These are phyloP conservation scores for Drosophila putrida DNA, from an alignment of 2,888 invertebrate genomes.

Conservation along the genomic window DNA sequence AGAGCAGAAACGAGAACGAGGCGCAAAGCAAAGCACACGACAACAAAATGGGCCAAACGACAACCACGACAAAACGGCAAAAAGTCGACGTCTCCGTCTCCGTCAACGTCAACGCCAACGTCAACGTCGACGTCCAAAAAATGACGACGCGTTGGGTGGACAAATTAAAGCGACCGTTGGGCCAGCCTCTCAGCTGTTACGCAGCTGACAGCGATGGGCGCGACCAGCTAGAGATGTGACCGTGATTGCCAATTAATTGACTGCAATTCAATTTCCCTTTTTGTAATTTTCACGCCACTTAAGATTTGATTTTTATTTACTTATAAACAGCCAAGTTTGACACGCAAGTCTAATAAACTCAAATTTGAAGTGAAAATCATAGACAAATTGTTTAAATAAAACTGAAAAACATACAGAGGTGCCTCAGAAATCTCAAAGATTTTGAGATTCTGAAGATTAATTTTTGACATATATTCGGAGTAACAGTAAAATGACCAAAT, in stretches of 20 bases:
- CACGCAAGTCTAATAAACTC: neutral
- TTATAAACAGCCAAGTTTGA: neutral
- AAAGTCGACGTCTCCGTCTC: constrained; percentile 24
- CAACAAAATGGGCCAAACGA: constrained; percentile 67
- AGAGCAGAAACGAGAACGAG: constrained; percentile 40
- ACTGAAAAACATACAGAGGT: neutral
- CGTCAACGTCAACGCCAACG: constrained; percentile 9
- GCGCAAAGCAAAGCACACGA: constrained; percentile 57
- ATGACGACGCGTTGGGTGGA: constrained; percentile 43
- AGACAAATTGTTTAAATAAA: neutral
- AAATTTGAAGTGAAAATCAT: neutral
- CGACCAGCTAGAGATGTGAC: constrained; percentile 33
- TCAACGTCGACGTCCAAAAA: constrained; percentile 17
- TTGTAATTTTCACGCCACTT: neutral
- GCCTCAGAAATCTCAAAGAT: no score
- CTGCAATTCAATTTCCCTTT: neutral
- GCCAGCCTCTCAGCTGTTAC: constrained; percentile 48
- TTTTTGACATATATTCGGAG: no score
- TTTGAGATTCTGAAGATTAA: no score
- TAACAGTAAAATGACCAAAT: no score
- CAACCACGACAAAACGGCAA: constrained; percentile 34
- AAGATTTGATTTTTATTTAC: neutral
- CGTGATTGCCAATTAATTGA: constrained; percentile 37
- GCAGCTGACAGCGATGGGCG: constrained; percentile 30
- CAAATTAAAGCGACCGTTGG: constrained; percentile 46